Base-by-base conservation (phyloP, 2,797 vertebrate genomes). In the Pangasius sanitwongsei region DNA sequence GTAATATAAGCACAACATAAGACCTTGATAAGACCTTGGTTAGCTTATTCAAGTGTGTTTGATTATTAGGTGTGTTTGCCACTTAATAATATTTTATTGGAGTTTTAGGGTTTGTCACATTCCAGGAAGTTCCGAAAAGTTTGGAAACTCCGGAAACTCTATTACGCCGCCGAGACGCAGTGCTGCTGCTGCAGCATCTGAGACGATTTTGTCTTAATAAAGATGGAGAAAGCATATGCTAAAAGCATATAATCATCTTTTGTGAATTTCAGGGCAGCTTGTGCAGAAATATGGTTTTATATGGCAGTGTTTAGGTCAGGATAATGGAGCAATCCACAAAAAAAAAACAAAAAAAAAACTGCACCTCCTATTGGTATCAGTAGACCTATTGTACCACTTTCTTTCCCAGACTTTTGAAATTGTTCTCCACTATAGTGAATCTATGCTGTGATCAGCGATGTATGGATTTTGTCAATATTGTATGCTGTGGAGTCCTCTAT, bases 231-330 rank as follows among this genome's bases (percentile, higher is more conserved):
- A 44, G 44, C 44, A 44, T 44, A 44, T 8, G 7, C 25, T 28
- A 77, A 77, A 74, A 75, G 72, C 11, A 44, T 74, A 44, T 41
- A 44, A 74, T 74, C 37, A 75, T 75, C 41, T 48, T 48, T 75
- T 75, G 41, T 28, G 72, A 48, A 78, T 78, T 78, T 53, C 15
- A 6, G 6, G 48, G 1, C 15, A 2, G 25, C n/a, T 44, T 74
- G 20, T 12, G 2, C 1, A 75, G 25, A 50, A 44, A 75, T 13
- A n/a, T 7, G 44, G 13, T 53, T 78, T n/a, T 16, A 78, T 53
- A 53, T 20, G 15, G 2, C 16, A 20, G n/a, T 31, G 44, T 77
- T 50, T 77, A n/a, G 74, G 23, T 50, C 74, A 77, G 12, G 74
- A 15, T 80, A 80, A 80, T 55, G 50, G 48, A 20, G 23, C 7